Percentiles rank a stretch among this genome's conserved stretches.
These are phyloP conservation scores for Chauna torquata DNA, from an alignment of 2,113 vertebrate genomes.

Conservation along the genomic window DNA sequence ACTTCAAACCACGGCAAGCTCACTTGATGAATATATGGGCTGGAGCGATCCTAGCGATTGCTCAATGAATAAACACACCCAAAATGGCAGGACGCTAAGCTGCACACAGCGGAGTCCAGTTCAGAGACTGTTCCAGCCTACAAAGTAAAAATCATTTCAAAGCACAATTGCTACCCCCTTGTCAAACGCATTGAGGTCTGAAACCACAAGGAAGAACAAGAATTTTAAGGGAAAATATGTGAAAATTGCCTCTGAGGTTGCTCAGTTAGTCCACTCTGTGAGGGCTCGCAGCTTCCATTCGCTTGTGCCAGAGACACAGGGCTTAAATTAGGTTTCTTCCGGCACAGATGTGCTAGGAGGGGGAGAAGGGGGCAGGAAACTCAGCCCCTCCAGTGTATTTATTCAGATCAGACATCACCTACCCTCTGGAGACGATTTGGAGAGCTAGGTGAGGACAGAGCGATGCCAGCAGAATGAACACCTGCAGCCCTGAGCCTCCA, in stretches of 20 bases:
- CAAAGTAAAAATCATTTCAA: background rate
- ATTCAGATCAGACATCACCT: background rate
- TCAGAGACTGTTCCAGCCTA: background rate
- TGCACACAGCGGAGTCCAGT: background rate
- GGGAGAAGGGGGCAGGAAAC: conserved; percentile 38
- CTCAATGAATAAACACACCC: background rate
- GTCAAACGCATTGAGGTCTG: background rate
- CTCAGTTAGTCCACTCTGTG: fast-evolving
- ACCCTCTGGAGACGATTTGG: background rate
- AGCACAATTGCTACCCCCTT: background rate
- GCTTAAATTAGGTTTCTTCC: conserved; percentile 44
- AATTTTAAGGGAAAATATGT: background rate
- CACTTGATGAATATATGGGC: background rate
- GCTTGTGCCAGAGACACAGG: conserved; percentile 19
- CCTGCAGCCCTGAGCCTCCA: background rate
- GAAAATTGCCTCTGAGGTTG: background rate
- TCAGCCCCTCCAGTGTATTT: background rate
- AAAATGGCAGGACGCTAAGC: background rate
- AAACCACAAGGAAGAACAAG: background rate
- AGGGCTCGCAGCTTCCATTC: background rate
- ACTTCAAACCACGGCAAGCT: background rate
- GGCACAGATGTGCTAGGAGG: conserved; percentile 23
- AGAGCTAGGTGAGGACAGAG: background rate
- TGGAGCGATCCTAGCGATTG: background rate
- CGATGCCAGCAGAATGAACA: background rate